Conservation (phyloP, 2,888 invertebrate genomes). For the Trachelus tabidus region DNA sequence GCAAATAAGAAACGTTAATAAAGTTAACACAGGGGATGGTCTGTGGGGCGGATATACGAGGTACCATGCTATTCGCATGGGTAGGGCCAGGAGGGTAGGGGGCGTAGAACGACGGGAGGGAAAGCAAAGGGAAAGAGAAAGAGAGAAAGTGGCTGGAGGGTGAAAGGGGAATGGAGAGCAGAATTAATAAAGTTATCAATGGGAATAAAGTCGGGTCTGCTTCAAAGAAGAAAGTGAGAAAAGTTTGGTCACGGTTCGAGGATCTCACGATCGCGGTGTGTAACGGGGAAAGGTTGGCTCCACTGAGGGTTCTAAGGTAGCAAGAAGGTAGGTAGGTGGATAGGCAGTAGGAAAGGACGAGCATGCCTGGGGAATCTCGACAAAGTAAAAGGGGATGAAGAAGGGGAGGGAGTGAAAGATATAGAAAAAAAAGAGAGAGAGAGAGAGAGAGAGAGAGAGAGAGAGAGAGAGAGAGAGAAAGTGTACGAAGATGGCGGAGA, state of each 20-base stretch:
- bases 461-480: conserved; percentile 5
- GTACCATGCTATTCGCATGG: not conserved
- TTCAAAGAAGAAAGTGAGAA: conserved; percentile 21
- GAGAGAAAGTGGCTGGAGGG: not conserved
- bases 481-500: conserved; percentile 18
- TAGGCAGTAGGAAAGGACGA: no score
- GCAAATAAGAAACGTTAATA: conserved; percentile 21
- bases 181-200: conserved; percentile 23
- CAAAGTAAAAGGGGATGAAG: no score
- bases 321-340: no score
- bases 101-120: no score
- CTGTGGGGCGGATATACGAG: not conserved
- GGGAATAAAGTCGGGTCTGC: conserved; percentile 17
- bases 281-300: not conserved
- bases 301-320: no score
- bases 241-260: conserved; percentile 19
- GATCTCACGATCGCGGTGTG: conserved; percentile 15
- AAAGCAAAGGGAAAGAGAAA: no score
- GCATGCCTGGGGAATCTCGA: no score
- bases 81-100: no score
- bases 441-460: not conserved
- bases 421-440: not conserved
- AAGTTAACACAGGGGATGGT: conserved; percentile 13
- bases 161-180: conserved; percentile 1
- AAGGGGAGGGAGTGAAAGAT: not conserved